phyloP scores from a whole-genome alignment of 2,888 invertebrate genomes.

The Norana najaformis region DNA sequence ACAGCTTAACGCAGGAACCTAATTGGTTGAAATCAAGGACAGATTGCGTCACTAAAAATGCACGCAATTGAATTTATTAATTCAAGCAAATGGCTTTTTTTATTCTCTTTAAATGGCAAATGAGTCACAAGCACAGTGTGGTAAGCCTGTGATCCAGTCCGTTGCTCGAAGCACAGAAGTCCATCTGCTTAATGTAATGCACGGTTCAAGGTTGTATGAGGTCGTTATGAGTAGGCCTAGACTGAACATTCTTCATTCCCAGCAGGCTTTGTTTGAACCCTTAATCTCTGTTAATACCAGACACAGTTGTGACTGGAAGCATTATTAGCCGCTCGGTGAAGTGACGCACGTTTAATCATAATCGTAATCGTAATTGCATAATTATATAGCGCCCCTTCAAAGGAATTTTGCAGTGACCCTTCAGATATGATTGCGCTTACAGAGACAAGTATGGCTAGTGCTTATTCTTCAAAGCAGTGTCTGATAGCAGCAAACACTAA shows the following conservation, averaged over 20 bases:
- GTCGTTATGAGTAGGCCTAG: neutral
- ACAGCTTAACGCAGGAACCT: neutral
- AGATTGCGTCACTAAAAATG: neutral
- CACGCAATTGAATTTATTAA: no score
- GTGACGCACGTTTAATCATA: no score
- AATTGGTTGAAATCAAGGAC: neutral
- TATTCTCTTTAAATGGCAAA: neutral
- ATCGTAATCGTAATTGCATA: neutral
- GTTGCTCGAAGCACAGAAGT: neutral
- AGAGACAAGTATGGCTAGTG: neutral
- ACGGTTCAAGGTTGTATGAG: neutral
- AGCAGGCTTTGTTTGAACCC: neutral
- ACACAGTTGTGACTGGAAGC: neutral
- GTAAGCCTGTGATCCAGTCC: neutral
- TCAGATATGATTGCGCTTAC: neutral
- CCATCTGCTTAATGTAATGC: neutral
- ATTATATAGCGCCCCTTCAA: no score
- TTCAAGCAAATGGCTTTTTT: neutral
- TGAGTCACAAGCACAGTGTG: neutral
- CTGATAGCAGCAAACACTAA: neutral
- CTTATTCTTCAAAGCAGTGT: neutral
- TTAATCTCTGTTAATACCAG: neutral
- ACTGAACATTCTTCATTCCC: neutral
- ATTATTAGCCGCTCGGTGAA: no score
- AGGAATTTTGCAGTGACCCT: neutral